Conservation (phyloP, 2,888 invertebrate species). For the Napeogenes inachia region DNA sequence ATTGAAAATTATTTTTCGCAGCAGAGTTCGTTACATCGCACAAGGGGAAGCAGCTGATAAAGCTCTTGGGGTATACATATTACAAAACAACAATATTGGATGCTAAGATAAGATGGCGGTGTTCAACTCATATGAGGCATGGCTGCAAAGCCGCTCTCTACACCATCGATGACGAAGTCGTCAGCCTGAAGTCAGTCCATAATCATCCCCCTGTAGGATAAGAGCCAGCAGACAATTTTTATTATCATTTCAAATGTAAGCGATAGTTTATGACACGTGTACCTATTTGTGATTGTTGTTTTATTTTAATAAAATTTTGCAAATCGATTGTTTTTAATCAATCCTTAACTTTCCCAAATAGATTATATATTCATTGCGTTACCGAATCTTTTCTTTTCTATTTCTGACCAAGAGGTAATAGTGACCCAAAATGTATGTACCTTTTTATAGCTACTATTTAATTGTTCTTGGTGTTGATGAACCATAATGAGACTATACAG, state of each 20-base stretch:
- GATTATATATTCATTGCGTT: too few species aligned
- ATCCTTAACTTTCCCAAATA: too few species aligned
- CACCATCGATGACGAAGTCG: constrained; percentile 16
- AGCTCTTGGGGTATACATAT: constrained; percentile 39
- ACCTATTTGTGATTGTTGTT: too few species aligned
- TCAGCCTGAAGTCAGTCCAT: neutral
- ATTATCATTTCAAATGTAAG: neutral
- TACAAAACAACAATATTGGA: constrained; percentile 29
- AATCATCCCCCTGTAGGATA: constrained; percentile 1
- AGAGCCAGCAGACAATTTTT: neutral
- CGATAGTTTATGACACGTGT: neutral
- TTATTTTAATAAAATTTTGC: too few species aligned
- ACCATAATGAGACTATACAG: too few species aligned
- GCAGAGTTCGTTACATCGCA: constrained; percentile 31
- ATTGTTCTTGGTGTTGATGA: too few species aligned
- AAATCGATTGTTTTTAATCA: too few species aligned
- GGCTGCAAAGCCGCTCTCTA: constrained; percentile 33
- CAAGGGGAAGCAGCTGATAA: constrained; percentile 38
- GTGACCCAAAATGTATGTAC: too few species aligned
- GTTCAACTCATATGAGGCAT: constrained; percentile 34
- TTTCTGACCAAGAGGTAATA: too few species aligned
- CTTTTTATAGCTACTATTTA: too few species aligned
- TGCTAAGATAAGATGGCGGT: constrained; percentile 32
- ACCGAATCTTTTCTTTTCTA: too few species aligned
- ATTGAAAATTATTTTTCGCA: constrained; percentile 16